Conservation (phyloP, 37 sponge, comb jelly and placozoan genomes). For the Cliona cf. orientalis region DNA sequence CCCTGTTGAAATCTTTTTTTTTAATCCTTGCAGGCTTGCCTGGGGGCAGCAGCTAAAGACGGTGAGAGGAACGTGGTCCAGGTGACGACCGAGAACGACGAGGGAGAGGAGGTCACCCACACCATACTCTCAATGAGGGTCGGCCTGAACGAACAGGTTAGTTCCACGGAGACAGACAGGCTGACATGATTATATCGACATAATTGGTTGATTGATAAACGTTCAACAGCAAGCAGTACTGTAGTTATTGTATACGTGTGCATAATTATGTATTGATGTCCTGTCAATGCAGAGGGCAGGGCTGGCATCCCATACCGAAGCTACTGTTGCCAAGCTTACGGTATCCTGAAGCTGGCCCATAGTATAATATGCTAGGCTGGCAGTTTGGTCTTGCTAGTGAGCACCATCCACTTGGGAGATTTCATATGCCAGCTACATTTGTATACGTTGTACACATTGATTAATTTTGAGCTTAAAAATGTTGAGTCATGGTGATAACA, state of each 20-base stretch:
- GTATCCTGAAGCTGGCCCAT: slow-evolving; percentile 31
- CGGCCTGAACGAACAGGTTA: slow-evolving; percentile 40
- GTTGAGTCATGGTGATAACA: neutral
- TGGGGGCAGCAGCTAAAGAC: slow-evolving; percentile 58
- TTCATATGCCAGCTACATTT: slow-evolving; percentile 15
- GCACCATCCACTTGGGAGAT: neutral
- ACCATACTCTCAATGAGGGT: slow-evolving; percentile 59
- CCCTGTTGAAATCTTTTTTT: neutral
- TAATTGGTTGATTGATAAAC: too few relatives aligned
- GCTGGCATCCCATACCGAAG: slow-evolving; percentile 24
- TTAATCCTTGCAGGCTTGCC: slow-evolving; percentile 43
- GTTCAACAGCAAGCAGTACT: too few relatives aligned
- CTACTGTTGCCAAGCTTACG: neutral
- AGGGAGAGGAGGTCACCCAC: slow-evolving; percentile 34
- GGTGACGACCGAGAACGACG: slow-evolving; percentile 40
- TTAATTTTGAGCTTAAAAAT: neutral
- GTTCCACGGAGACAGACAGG: neutral
- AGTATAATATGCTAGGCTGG: neutral
- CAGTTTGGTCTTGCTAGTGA: slow-evolving; percentile 36
- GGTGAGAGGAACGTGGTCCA: slow-evolving; percentile 57
- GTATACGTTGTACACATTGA: neutral
- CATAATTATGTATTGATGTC: too few relatives aligned
- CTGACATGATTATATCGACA: too few relatives aligned
- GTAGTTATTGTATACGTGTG: too few relatives aligned
- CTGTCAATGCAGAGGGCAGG: too few relatives aligned